Evolutionary conservation across 1,140 invertebrate species (phyloP).

Genomic region (Diabrotica undecimpunctata): DNA sequence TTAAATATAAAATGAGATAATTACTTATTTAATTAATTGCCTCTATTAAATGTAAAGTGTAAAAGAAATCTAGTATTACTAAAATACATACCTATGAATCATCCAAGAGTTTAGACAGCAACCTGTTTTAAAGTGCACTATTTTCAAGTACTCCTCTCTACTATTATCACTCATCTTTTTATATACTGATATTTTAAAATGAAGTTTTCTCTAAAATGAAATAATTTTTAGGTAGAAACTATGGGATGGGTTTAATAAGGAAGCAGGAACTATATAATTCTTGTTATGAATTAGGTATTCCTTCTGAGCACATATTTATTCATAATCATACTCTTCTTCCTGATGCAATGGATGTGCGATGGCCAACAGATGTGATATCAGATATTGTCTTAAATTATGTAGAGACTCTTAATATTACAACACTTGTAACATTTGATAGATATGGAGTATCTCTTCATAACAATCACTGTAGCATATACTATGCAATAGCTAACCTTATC

Average conservation of each 20-base stretch:
- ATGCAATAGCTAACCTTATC: conserved; percentile 71
- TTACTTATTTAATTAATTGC: not conserved
- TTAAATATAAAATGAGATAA: too few species aligned
- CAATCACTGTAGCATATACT: conserved; percentile 84
- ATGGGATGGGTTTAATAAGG: conserved; percentile 63
- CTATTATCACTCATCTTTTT: too few species aligned
- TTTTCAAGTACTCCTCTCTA: too few species aligned
- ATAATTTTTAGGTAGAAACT: conserved; percentile 65
- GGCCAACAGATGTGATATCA: conserved; percentile 71
- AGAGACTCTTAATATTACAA: conserved; percentile 72
- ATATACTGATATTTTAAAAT: too few species aligned
- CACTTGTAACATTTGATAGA: conserved; percentile 88
- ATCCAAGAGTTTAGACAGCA: too few species aligned
- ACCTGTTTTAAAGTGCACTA: too few species aligned
- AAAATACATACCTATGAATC: too few species aligned
- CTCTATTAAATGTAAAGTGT: not conserved
- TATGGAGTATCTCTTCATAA: conserved; percentile 83
- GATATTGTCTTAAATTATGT: conserved; percentile 69
- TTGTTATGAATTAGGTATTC: conserved; percentile 74
- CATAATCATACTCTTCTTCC: conserved; percentile 65
- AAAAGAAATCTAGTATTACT: too few species aligned
- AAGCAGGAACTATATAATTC: conserved; percentile 76
- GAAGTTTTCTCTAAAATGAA: too few species aligned
- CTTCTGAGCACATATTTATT: conserved; percentile 69
- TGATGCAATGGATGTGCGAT: conserved; percentile 70